Conservation (phyloP, 2,888 invertebrate genomes). For the Punctoribates punctum region DNA sequence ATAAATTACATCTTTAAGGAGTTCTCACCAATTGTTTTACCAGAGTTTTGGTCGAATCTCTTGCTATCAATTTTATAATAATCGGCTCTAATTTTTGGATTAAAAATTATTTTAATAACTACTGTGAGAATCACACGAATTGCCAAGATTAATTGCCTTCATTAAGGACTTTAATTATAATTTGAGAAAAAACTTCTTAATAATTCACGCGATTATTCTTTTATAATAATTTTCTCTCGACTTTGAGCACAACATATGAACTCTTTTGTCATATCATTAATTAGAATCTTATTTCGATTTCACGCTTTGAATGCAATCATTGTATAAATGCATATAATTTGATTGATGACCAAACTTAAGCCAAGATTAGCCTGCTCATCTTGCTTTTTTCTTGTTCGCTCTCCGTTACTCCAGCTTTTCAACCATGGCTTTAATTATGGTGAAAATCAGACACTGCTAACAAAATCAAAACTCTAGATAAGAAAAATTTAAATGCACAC, state of each 20-base stretch:
- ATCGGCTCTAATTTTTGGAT: not conserved
- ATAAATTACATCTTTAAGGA: too few relatives aligned
- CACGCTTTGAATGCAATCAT: not conserved
- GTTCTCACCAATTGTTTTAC: not conserved
- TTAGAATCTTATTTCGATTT: constrained; percentile 1
- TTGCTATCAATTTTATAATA: not conserved
- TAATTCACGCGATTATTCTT: not conserved
- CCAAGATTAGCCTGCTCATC: too few relatives aligned
- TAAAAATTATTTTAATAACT: not conserved
- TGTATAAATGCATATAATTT: too few relatives aligned
- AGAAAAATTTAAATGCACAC: too few relatives aligned
- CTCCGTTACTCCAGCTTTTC: too few relatives aligned
- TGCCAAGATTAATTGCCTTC: not conserved
- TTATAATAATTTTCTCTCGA: not conserved
- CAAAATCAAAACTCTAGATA: too few relatives aligned
- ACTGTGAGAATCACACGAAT: not conserved
- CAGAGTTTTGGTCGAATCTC: not conserved
- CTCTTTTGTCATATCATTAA: not conserved
- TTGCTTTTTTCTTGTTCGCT: too few relatives aligned
- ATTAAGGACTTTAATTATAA: not conserved
- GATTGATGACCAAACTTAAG: too few relatives aligned
- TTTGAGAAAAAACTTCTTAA: not conserved
- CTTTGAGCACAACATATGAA: constrained; percentile 18
- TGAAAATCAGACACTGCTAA: too few relatives aligned
- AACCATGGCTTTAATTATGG: too few relatives aligned